These are phyloP conservation scores for Bibio marci DNA, from an alignment of 2,888 invertebrate species.

Conservation along the genomic window DNA sequence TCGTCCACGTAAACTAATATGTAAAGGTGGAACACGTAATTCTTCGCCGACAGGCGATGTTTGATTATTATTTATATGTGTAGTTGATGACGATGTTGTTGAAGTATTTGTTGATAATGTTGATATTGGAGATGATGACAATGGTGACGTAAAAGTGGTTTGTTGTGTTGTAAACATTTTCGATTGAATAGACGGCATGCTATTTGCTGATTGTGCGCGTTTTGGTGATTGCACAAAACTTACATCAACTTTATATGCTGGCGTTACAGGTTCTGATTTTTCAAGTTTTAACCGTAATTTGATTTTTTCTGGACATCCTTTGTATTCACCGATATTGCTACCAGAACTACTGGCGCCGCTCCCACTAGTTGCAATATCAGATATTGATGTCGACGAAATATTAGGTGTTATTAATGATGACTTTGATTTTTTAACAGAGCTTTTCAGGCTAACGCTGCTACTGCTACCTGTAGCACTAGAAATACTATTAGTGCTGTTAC, in stretches of 20 bases:
- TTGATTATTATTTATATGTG: neutral
- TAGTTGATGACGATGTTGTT: neutral
- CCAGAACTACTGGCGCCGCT: too few relatives aligned
- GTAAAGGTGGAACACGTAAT: conserved; percentile 71
- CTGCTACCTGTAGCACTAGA: too few relatives aligned
- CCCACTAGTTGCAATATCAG: too few relatives aligned
- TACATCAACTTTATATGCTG: conserved; percentile 66
- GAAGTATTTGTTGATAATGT: conserved; percentile 1
- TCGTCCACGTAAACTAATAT: conserved; percentile 69
- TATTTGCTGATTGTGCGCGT: conserved; percentile 16
- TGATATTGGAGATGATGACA: conserved; percentile 6
- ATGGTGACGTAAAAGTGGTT: conserved; percentile 13
- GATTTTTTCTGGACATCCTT: conserved; percentile 46
- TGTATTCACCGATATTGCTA: conserved; percentile 11
- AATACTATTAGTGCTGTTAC: too few relatives aligned
- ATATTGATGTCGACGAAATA: neutral
- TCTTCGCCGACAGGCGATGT: conserved; percentile 35
- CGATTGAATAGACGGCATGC: conserved; percentile 29
- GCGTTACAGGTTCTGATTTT: conserved; percentile 61
- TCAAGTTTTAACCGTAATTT: conserved; percentile 69
- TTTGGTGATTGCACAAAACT: conserved; percentile 45
- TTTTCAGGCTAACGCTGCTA: too few relatives aligned
- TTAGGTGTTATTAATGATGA: conserved; percentile 26
- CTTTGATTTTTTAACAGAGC: too few relatives aligned
- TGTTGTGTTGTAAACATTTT: conserved; percentile 10